Evolutionary conservation across 2,888 invertebrate genomes (phyloP), one percentile per base, ranked within the genome.

Genomic region (Luperina nickerlii): DNA sequence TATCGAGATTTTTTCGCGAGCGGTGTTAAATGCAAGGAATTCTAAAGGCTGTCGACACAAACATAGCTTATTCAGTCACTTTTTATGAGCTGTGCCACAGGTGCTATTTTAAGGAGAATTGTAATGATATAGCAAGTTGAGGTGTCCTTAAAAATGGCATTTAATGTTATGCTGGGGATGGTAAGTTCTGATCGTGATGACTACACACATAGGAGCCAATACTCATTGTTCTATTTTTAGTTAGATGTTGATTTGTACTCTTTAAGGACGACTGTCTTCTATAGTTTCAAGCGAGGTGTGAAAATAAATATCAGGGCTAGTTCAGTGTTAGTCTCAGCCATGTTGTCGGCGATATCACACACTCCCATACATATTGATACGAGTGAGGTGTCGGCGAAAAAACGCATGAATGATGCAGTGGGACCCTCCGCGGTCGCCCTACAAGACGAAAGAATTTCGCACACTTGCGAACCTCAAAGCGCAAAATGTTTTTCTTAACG

Each of bases 371-470:
- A 96, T 96, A 96, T 95, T 95, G 94, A 96, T 95, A 95, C 93
- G 89, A 90, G 94, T 94, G 94, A 95, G 96, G 96, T 96, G 96
- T 96, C 93, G 90, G 90, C 92, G 93, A 96, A 97, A 97, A 96
- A 96, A 93, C 92, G 78, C 91, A 95, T 97, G 96, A 96, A 96
- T 96, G 95, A 97, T 96, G 95, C 96, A 96, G 96, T 92, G 96
- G 94, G 95, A 95, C 95, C 92, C 95, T 91, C 95, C 94, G 88
- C 91, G 89, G 89, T 91, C 89, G 94, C 95, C 93, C 95, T 94
- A 96, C 96, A 96, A 93, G 95, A 93, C 94, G 92, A 95, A 93
- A 91, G 96, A 95, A 96, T 96, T 95, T 95, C 93, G 92, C 95
- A 94, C 95, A 95, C 94, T 94, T 95, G 94, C 91, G 91, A 90